Evolutionary conservation across 2,888 invertebrate genomes (phyloP).

Genomic region (Sarcophaga carnaria): DNA sequence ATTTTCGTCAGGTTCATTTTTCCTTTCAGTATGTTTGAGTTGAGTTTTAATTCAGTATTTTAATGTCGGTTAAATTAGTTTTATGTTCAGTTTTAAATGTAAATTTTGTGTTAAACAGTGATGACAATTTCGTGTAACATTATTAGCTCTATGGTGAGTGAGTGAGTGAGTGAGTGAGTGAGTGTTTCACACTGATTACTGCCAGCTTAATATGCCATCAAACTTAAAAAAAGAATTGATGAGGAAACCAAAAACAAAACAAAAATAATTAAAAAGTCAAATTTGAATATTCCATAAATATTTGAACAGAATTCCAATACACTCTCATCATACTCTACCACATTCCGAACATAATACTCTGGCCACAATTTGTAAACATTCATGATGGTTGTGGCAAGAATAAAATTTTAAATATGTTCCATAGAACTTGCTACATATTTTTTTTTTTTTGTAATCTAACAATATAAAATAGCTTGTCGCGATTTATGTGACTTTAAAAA

Average conservation of each 20-base stretch:
- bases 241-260: slow-evolving; percentile 7
- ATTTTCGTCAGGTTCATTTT: too few species aligned
- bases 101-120: slow-evolving; percentile 63
- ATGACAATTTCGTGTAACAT: slow-evolving; percentile 61
- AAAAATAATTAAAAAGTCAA: slow-evolving; percentile 30
- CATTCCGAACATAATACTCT: too few species aligned
- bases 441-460: too few species aligned
- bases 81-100: slow-evolving; percentile 62
- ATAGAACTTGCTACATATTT: too few species aligned
- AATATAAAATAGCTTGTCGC: background rate
- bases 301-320: slow-evolving; percentile 7
- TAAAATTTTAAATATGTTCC: background rate
- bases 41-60: slow-evolving; percentile 51
- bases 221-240: background rate
- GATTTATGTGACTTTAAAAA: slow-evolving; percentile 7
- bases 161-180: background rate
- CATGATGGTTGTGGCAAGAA: background rate
- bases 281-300: slow-evolving; percentile 49
- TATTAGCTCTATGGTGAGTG: slow-evolving; percentile 37
- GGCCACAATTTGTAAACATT: background rate
- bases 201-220: slow-evolving; percentile 28
- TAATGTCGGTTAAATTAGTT: slow-evolving; percentile 65
- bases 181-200: slow-evolving; percentile 41
- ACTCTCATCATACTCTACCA: background rate
- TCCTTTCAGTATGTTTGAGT: background rate